phyloP scores from a whole-genome alignment of 2,888 invertebrate species.

The Hofmannophila pseudospretella region DNA sequence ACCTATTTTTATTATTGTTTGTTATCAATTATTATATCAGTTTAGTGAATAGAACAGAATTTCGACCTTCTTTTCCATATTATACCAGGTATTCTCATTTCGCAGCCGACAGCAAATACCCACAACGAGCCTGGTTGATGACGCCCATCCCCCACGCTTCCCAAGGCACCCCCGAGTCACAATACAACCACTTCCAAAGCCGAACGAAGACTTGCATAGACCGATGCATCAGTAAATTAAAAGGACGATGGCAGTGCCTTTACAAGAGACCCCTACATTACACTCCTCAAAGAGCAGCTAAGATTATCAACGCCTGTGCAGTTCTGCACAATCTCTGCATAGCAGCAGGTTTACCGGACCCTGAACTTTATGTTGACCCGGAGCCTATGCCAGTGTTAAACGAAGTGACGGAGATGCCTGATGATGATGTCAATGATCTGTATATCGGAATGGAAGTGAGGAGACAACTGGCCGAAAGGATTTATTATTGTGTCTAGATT shows the following conservation, averaged over 20 bases:
- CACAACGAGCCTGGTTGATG: constrained; percentile 50
- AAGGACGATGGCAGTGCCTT: constrained; percentile 47
- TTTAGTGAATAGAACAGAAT: too few species aligned
- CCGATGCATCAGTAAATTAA: constrained; percentile 40
- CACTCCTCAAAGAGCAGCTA: constrained; percentile 45
- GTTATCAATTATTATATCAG: too few species aligned
- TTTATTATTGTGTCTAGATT: constrained; percentile 41
- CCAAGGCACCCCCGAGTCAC: constrained; percentile 47
- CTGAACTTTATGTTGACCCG: constrained; percentile 31
- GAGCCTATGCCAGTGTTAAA: constrained; percentile 31
- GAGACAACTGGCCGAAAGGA: constrained; percentile 44
- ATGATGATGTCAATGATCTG: constrained; percentile 47
- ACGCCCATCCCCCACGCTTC: constrained; percentile 42
- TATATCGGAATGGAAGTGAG: constrained; percentile 48
- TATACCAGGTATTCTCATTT: constrained; percentile 30
- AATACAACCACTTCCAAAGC: constrained; percentile 47
- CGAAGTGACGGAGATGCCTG: constrained; percentile 41
- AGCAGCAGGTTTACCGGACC: constrained; percentile 35
- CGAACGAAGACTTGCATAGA: constrained; percentile 43
- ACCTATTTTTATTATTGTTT: background rate
- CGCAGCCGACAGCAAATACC: constrained; percentile 44
- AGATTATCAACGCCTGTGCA: constrained; percentile 53
- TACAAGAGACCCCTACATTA: constrained; percentile 46
- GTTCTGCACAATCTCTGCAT: constrained; percentile 45
- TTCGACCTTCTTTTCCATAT: too few species aligned